A percentile compares a stretch with the other conserved stretches of the same genome.
Conservation (phyloP, 2,888 invertebrate genomes). For the Coelopa pilipes region DNA sequence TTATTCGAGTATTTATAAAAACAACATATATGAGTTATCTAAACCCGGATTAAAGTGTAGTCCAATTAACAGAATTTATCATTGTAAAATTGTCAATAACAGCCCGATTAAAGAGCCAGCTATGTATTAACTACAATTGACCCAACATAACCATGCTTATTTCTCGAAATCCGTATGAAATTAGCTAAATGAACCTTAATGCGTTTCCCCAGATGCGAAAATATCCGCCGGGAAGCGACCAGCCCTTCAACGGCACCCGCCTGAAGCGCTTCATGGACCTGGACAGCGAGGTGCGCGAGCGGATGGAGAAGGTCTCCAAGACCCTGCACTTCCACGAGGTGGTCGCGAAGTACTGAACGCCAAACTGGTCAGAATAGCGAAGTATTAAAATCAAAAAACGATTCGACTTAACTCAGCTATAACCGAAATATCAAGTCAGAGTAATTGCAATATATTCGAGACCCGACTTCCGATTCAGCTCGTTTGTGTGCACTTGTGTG, state of each 20-base stretch:
- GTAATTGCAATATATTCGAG: no score
- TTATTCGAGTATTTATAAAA: no score
- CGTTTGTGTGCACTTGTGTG: neutral
- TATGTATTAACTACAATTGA: no score
- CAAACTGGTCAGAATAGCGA: no score
- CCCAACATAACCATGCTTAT: neutral
- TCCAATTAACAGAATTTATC: neutral
- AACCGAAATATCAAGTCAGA: no score
- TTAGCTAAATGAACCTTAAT: conserved; percentile 19
- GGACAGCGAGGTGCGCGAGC: conserved; percentile 64
- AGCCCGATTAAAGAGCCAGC: no score
- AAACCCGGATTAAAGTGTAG: neutral
- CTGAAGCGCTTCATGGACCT: conserved; percentile 69
- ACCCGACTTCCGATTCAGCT: neutral
- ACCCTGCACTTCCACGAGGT: conserved; percentile 42
- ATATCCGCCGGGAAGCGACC: conserved; percentile 75
- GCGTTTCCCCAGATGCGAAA: conserved; percentile 71
- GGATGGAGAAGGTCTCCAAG: conserved; percentile 55
- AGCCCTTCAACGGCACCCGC: conserved; percentile 69
- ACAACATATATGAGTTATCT: no score
- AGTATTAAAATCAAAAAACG: no score
- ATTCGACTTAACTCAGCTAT: no score
- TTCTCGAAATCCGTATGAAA: neutral
- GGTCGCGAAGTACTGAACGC: conserved; percentile 40
- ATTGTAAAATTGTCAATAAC: no score